Conservation (phyloP, 2,888 invertebrate genomes). For the Cerceris ruficornis region DNA sequence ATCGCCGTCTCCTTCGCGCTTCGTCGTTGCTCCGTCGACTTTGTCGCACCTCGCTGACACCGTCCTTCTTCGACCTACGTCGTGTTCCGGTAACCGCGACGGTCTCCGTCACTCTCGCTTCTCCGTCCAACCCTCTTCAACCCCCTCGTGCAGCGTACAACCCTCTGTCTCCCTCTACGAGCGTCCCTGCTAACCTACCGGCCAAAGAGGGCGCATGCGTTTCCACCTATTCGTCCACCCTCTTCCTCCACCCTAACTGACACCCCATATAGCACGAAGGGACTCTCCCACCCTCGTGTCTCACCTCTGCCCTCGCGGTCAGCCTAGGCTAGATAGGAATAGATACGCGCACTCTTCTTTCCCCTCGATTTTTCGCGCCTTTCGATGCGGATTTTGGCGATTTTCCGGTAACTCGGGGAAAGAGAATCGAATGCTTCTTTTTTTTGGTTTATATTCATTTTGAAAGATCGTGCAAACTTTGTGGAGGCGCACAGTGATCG, state of each 20-base stretch:
- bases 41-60: background rate
- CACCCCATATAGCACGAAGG: slow-evolving; percentile 31
- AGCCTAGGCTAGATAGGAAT: slow-evolving; percentile 39
- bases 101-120: background rate
- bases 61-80: background rate
- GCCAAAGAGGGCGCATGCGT: slow-evolving; percentile 56
- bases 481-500: too few species aligned
- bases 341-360: slow-evolving; percentile 5
- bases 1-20: background rate
- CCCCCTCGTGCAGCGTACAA: slow-evolving; percentile 20
- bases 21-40: background rate
- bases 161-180: slow-evolving; percentile 45
- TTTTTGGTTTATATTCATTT: too few species aligned
- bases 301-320: slow-evolving; percentile 27
- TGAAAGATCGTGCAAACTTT: too few species aligned
- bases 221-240: slow-evolving; percentile 60
- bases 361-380: background rate
- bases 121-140: slow-evolving; percentile 37
- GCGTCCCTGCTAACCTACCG: slow-evolving; percentile 55
- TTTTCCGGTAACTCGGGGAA: background rate
- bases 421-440: too few species aligned
- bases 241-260: slow-evolving; percentile 48
- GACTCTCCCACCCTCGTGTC: slow-evolving; percentile 23
- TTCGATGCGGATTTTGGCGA: background rate
- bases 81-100: background rate